Base-by-base conservation (phyloP, 2,888 invertebrate genomes). In the Diploptera punctata region DNA sequence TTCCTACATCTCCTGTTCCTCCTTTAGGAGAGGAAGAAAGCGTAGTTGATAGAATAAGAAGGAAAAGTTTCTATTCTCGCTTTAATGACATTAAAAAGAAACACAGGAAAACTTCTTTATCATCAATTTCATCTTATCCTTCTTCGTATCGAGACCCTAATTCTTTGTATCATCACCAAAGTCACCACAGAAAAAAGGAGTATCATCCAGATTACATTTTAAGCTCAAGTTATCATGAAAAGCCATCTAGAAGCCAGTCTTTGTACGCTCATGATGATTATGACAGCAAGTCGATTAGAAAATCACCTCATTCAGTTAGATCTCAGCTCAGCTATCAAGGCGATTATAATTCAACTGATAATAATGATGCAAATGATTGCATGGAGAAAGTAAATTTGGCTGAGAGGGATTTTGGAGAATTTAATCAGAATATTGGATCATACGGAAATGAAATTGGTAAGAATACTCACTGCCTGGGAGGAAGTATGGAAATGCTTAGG, bases 51-150 rank as follows among this genome's bases (percentile, higher is more conserved):
- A 87, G 96, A 78, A 96, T 96, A 78, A 87, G 93, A 77, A 87
- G 96, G 38, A 94, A 95, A 81, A 95, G 95, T 81, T 96, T 94
- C 83, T 96, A 95, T 80, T 90, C 93, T 16, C 87, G 95, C 77
- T 96, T 96, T 81, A 95, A 96, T 81, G 94, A 95, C 80, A 90
- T 93, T 80, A 92, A 92, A 78, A 86, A 92, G 75, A 73, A 60
- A 38, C 69, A 54, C 31, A 54, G 67, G 21, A 73, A 73, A 62
- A 47, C 67, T 0, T 67, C 73, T 9, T 24, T 70, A 10, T 49
- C 70, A 13, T 38, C 65, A n/a, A 9, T 65, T 7, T 24, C 26
- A 18, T 44, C 49, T 21, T 31, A 65, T 19, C 38, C 70, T 16
- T 65, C 61, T n/a, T 62, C 70, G 7, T 70, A 38, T 26, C 16